Evolutionary conservation across 2,888 invertebrate genomes (phyloP).

Genomic region (Calliphora vomitoria): DNA sequence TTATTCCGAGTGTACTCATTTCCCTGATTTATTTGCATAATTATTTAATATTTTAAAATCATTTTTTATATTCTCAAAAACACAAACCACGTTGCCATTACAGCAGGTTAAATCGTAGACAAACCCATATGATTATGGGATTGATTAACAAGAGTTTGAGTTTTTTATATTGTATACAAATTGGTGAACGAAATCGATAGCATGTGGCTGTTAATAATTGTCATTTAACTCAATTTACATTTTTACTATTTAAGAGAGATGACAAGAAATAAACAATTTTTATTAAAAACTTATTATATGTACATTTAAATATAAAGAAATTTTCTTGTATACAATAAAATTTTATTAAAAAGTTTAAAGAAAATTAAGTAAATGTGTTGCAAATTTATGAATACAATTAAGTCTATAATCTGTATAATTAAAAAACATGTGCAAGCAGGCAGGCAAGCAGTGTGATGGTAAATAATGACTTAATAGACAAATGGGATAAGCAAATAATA

Average conservation of each 20-base stretch:
- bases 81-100: background rate
- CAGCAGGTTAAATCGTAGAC: conserved; percentile 3
- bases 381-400: conserved; percentile 3
- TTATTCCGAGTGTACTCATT: conserved; percentile 19
- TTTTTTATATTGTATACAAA: conserved; percentile 21
- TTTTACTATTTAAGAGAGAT: background rate
- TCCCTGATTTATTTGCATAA: conserved; percentile 23
- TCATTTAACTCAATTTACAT: conserved; percentile 7
- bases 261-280: background rate
- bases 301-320: background rate
- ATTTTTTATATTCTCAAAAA: conserved; percentile 8
- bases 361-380: conserved; percentile 1
- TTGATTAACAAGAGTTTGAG: conserved; percentile 22
- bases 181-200: background rate
- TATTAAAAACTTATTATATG: background rate
- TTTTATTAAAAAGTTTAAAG: background rate
- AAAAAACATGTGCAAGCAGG: background rate
- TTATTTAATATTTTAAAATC: conserved; percentile 19
- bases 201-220: conserved; percentile 25
- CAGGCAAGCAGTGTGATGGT: background rate
- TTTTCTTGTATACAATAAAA: background rate
- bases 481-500: background rate
- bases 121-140: conserved; percentile 21
- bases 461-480: background rate
- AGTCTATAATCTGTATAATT: background rate